These are phyloP conservation scores for Ctenopoma kingsleyae DNA, from an alignment of 2,797 vertebrate genomes.

Conservation along the genomic window DNA sequence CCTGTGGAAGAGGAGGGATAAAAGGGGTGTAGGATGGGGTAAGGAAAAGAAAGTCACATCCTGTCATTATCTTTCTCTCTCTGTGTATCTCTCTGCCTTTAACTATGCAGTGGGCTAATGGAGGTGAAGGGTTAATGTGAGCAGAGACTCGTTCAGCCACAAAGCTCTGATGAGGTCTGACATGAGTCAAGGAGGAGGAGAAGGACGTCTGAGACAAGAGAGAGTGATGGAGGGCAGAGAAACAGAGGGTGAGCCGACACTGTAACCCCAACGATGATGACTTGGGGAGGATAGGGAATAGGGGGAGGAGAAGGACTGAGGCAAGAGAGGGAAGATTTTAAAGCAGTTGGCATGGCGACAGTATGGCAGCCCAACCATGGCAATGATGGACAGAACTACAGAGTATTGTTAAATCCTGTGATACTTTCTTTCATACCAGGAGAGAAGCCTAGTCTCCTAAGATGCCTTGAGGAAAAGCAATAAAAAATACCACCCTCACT, in stretches of 20 bases:
- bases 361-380: slow-evolving; percentile 54
- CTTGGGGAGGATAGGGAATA: slow-evolving; percentile 1
- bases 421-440: slow-evolving; percentile 48
- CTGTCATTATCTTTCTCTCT: slow-evolving; percentile 23
- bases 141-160: slow-evolving; percentile 74
- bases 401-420: slow-evolving; percentile 55
- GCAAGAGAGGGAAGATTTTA: slow-evolving; percentile 45
- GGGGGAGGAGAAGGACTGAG: slow-evolving; percentile 12
- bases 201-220: slow-evolving; percentile 43
- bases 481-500: slow-evolving; percentile 39
- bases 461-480: slow-evolving; percentile 38
- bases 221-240: slow-evolving; percentile 54
- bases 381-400: slow-evolving; percentile 69
- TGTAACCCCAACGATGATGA: slow-evolving; percentile 57
- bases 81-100: slow-evolving; percentile 11
- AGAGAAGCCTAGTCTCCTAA: slow-evolving; percentile 35
- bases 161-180: slow-evolving; percentile 82
- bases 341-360: slow-evolving; percentile 63
- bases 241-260: slow-evolving; percentile 44
- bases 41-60: slow-evolving; percentile 29
- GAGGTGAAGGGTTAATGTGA: slow-evolving; percentile 83
- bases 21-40: background rate
- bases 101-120: slow-evolving; percentile 63
- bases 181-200: slow-evolving; percentile 56
- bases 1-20: slow-evolving; percentile 77